phyloP scores from a whole-genome alignment of 2,113 vertebrate genomes.

The Salvator merianae region DNA sequence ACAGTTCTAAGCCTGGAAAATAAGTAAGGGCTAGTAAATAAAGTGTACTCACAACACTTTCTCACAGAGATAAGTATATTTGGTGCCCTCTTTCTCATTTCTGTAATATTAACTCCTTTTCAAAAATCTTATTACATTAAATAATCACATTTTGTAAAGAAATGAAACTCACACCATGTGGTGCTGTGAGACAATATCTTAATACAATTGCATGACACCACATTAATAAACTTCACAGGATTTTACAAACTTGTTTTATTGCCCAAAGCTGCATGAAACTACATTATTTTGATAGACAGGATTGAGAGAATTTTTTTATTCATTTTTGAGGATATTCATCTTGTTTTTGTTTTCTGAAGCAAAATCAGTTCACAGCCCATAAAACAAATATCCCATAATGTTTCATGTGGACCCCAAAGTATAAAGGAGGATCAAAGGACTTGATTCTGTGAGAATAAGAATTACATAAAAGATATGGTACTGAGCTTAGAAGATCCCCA shows the following conservation, averaged over 20 bases:
- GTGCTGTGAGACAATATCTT: conserved; percentile 14
- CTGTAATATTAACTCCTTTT: conserved; percentile 29
- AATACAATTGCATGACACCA: conserved; percentile 9
- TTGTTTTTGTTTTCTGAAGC: conserved; percentile 11
- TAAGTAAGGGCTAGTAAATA: conserved; percentile 12
- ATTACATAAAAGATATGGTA: neutral
- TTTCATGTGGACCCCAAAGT: conserved; percentile 1
- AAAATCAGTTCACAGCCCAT: conserved; percentile 18
- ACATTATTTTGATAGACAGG: conserved; percentile 28
- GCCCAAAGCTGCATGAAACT: conserved; percentile 24
- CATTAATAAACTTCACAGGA: conserved; percentile 48
- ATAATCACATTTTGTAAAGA: conserved; percentile 51
- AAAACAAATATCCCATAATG: conserved; percentile 18
- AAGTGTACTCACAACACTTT: neutral
- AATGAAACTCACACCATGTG: conserved; percentile 42
- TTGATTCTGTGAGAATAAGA: conserved; percentile 16
- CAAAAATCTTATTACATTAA: conserved; percentile 47
- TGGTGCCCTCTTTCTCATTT: conserved; percentile 31
- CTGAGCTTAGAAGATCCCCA: neutral
- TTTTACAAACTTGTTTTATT: conserved; percentile 32
- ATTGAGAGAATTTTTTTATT: conserved; percentile 34
- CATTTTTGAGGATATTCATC: conserved; percentile 36
- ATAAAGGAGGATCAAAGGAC: conserved; percentile 17
- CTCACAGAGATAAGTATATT: conserved; percentile 32
- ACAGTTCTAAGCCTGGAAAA: conserved; percentile 28